Conservation (phyloP, 2,888 invertebrate genomes). For the Cheilosia grossa region DNA sequence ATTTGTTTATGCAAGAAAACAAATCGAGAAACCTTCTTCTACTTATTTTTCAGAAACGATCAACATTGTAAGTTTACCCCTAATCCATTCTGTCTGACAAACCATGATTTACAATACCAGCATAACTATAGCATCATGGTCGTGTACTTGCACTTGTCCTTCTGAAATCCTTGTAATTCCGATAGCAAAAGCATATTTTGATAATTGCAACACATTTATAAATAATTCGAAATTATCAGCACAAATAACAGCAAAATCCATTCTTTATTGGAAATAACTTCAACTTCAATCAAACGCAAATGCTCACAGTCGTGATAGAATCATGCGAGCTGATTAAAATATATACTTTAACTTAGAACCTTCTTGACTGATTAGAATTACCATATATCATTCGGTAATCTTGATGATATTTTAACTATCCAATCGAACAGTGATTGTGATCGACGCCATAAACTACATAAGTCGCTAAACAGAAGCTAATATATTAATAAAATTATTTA, state of each 20-base stretch:
- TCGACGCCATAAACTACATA: neutral
- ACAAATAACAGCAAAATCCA: neutral
- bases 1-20: too few relatives aligned
- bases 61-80: too few relatives aligned
- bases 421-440: slow-evolving; percentile 26
- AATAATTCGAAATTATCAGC: neutral
- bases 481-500: slow-evolving; percentile 1
- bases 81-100: too few relatives aligned
- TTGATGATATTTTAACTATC: neutral
- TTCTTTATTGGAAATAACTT: neutral
- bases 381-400: neutral
- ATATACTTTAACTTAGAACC: neutral
- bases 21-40: too few relatives aligned
- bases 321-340: neutral
- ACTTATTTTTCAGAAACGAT: too few relatives aligned
- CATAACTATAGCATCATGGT: neutral
- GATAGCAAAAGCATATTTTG: too few relatives aligned
- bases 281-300: neutral
- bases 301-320: slow-evolving; percentile 4
- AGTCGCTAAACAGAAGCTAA: slow-evolving; percentile 3
- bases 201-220: too few relatives aligned
- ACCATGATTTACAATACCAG: too few relatives aligned
- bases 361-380: too few relatives aligned
- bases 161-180: neutral
- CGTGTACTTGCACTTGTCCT: neutral